These are phyloP conservation scores for Phocoena sinus DNA, from an alignment of 2,113 vertebrate genomes.

Conservation along the genomic window DNA sequence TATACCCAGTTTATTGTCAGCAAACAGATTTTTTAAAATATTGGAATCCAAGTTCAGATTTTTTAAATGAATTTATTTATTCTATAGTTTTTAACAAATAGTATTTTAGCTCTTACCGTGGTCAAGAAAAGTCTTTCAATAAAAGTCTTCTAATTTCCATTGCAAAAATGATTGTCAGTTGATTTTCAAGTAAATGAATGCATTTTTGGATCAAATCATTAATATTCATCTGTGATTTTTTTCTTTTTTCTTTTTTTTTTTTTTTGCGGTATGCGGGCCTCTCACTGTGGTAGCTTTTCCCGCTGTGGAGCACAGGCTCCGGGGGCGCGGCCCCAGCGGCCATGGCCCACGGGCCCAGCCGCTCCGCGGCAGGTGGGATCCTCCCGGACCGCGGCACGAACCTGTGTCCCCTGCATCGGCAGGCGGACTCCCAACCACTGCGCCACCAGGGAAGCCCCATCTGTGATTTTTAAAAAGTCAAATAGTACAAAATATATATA, in stretches of 20 bases:
- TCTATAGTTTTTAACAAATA: background rate
- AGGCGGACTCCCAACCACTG: no score
- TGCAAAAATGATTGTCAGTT: background rate
- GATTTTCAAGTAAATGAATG: background rate
- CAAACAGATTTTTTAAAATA: background rate
- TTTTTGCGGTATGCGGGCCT: no score
- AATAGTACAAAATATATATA: background rate
- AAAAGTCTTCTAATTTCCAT: background rate
- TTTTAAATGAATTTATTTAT: background rate
- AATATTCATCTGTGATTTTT: background rate
- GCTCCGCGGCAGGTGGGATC: no score
- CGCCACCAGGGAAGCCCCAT: no score
- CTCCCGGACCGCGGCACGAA: accelerated
- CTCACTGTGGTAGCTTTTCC: no score
- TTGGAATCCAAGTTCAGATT: background rate
- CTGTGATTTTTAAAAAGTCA: background rate
- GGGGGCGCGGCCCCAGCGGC: no score
- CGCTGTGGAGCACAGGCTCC: no score
- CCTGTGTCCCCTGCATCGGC: no score
- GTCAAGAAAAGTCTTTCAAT: background rate
- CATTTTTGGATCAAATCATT: background rate
- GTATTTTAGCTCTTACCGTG: background rate
- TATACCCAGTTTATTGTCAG: background rate
- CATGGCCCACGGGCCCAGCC: no score
- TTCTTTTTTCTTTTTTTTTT: no score